Base-by-base conservation (phyloP, 2,888 invertebrate genomes). In the Drosophila emarginata region DNA sequence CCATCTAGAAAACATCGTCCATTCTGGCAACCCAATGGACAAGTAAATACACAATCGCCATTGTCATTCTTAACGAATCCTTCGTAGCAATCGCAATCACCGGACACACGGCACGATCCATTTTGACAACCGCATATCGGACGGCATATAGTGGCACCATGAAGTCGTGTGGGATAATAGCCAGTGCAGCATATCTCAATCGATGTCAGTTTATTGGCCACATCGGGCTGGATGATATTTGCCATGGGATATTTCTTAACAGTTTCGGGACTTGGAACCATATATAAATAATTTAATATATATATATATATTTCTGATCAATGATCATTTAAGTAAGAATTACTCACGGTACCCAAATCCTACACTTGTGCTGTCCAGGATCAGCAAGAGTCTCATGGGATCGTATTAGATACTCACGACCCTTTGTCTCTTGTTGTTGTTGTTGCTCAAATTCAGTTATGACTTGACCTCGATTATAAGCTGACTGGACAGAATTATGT, bases 181-280 rank as follows among this genome's bases (percentile, higher is more conserved):
- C 96, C 96, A 0, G 93, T 93, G 88, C 96, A 96, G 87, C 96
- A 96, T 36, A 94, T 93, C 72, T 94, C 93, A 80, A 95, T 94
- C 59, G 93, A 93, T 76, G 94, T 94, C 64, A 94, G 92, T 23
- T 94, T 93, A 12, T 94, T 91, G 14, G 93, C 91, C 0, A 94
- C 69, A 39, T 91, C 90, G 23, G 74, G 59, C 53, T 90, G 90
- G 14, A 88, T 80, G 23, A 67, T 53, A 12, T 72, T 77, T 1
- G 87, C 78, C 23, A 75, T 61, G 21, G 83, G 54, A 63, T 89
- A 82, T 79, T 91, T 86, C n/a, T 88, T 62, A 1, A 91, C 61
- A 1, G 87, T 72, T 21, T 89, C 89, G 0, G 78, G 62, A 9
- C 91, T 91, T n/a, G 2, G 18, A 18, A 3, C 11, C 18, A 45